phyloP scores from a whole-genome alignment of 2,888 invertebrate genomes.

The Acanthosepion esculentum region DNA sequence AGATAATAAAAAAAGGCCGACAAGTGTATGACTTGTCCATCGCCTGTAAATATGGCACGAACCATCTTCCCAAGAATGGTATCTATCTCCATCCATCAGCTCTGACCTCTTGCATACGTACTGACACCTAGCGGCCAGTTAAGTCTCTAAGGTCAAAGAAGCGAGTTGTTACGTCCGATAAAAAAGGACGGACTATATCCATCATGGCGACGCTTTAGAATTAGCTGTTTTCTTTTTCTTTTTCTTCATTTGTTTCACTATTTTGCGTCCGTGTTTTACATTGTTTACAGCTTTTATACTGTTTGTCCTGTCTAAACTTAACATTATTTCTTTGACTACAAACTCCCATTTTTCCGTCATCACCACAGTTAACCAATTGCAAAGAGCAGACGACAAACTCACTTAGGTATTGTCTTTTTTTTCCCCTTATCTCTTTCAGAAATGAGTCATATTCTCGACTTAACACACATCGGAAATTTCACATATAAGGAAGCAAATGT shows the following conservation, averaged over 20 bases:
- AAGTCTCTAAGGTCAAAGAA: neutral
- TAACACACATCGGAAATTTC: neutral
- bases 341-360: neutral
- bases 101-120: conserved; percentile 33
- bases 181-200: neutral
- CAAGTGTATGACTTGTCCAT: neutral
- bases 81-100: neutral
- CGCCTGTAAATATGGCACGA: neutral
- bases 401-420: neutral
- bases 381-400: neutral
- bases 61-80: neutral
- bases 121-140: neutral
- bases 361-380: neutral
- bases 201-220: neutral
- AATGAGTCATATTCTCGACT: neutral
- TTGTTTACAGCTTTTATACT: neutral
- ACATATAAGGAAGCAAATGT: no score
- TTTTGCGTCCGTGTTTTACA: neutral
- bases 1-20: neutral
- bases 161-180: neutral
- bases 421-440: neutral
- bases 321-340: neutral
- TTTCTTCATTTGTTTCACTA: neutral
- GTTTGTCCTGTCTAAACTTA: neutral
- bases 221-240: neutral